Base-by-base conservation (phyloP, 2,888 invertebrate species). In the Spodoptera picta region DNA sequence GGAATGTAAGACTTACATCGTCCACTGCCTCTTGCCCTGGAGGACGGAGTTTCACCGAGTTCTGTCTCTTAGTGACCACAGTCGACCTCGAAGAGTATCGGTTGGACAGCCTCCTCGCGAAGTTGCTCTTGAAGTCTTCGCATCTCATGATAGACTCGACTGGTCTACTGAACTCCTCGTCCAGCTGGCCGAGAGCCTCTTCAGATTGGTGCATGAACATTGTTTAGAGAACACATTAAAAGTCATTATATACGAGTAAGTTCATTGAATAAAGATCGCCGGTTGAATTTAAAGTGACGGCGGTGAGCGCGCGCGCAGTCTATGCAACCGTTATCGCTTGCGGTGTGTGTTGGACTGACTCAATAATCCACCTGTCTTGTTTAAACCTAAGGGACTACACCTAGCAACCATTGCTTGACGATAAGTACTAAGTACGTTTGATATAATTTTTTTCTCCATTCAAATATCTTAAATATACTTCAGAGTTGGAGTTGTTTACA, bases 121-220 rank as follows among this genome's bases (percentile, higher is more conserved):
- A 94, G 81, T 93, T 94, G 72, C 94, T 94, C 72, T 94, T 94
- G 75, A 94, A 94, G 79, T 94, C 92, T 73, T 93, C 93, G 80
- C 93, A 93, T 78, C 89, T 87, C 94, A 94, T 94, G 69, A 94
- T 92, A 19, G 93, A 91, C 84, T 94, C 94, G 55, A 94, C 93
- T 51, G 94, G 91, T 74, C 84, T 88, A 68, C 87, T 88, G 72
- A 93, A 93, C 82, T 89, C 92, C 56, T 90, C 90, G 62, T 87
- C 90, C 70, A 82, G 73, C 52, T 80, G 80, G 53, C 73, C 82
- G 48, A 79, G 79, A 60, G 77, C 63, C 65, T 76, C 68, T 5
- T 88, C 83, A 70, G 80, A 69, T 49, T 83, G 77, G 75, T 87
- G 85, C 81, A 89, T 89, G 69, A 87, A 86, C 91, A 91, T 91